Base-by-base conservation (phyloP, 2,888 invertebrate species). In the Smittia aterrima region DNA sequence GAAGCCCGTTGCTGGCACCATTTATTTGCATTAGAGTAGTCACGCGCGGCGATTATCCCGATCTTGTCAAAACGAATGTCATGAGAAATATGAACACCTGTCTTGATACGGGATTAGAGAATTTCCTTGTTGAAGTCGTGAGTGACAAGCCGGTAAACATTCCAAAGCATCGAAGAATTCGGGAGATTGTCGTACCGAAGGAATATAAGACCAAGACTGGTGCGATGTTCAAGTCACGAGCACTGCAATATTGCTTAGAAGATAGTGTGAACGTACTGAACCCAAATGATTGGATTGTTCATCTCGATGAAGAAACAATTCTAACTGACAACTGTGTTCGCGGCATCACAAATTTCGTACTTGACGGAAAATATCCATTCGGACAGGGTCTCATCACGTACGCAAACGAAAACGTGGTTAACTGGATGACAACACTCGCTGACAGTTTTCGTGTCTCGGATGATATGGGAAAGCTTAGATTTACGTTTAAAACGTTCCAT, bases 341-440 rank as follows among this genome's bases (percentile, higher is more conserved):
- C 73, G 96, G 96, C 9, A 91, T 98, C 79, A 85, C 98, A 53
- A 98, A 98, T 82, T 98, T 98, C 86, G 95, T 96, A 22, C 85
- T 92, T 77, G 95, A 96, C 84, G 97, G 96, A 0, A 95, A 93
- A 81, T 92, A 96, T 84, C 93, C 94, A 76, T 96, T 97, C 84
- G 97, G 97, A 0, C 98, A 98, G 84, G 97, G 96, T 1, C 85
- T 96, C 70, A 96, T 96, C 76, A 96, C 96, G 1, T 98, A 98
- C 84, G 96, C 97, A 3, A 97, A 96, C 84, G 96, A 96, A 83
- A 91, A 94, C 81, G 92, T 98, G 77, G 94, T 97, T 72, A 98
- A 98, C 82, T 97, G 97, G 96, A 86, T 97, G 76, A 98, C 97
- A 20, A 98, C 98, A 0, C 84, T 98, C 77, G 96, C 96, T 13